Conservation (phyloP, 30 jellyfish, hydroid and myxozoan genomes). For the Mastigias papua region DNA sequence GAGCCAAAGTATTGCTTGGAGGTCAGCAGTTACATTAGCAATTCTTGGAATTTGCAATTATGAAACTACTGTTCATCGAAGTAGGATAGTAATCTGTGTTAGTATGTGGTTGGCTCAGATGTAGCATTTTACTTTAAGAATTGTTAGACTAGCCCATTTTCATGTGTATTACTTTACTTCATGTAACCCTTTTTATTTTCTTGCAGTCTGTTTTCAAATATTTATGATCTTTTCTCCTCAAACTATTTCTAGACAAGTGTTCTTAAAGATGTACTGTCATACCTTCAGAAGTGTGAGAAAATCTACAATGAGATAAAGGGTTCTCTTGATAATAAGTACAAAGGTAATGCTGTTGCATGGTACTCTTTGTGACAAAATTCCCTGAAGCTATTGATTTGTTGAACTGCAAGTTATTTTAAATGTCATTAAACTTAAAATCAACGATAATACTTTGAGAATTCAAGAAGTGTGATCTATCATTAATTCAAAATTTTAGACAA, state of each 20-base stretch:
- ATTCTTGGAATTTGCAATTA: background rate
- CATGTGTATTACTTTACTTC: no score
- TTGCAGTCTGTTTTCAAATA: no score
- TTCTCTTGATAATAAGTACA: constrained; percentile 10
- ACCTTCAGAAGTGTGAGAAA: constrained; percentile 64
- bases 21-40: background rate
- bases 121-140: no score
- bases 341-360: background rate
- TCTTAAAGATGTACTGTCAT: constrained; percentile 27
- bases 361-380: background rate
- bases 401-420: no score
- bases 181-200: no score
- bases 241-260: constrained; percentile 25
- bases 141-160: no score
- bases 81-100: no score
- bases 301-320: constrained; percentile 17
- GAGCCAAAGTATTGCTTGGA: no score
- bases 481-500: constrained; percentile 4
- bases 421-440: background rate
- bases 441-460: background rate
- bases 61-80: background rate
- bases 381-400: no score
- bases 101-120: no score
- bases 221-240: background rate
- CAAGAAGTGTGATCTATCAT: background rate